A percentile compares a stretch with the other conserved stretches of the same genome.
Conservation (phyloP, 1,140 invertebrate genomes). For the Pomacea maculata region DNA sequence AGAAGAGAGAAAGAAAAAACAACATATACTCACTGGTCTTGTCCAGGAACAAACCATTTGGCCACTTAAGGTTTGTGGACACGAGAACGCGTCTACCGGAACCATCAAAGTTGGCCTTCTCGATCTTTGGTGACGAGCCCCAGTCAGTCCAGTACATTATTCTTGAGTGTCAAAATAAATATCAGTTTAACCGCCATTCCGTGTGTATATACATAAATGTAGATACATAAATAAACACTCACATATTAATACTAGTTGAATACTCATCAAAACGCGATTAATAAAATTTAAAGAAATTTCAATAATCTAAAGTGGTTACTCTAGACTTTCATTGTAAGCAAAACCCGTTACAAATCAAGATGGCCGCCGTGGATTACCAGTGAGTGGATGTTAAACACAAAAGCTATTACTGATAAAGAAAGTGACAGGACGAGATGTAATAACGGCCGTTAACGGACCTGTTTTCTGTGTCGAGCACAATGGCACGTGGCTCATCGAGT, state of each 20-base stretch:
- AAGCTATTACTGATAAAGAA: neutral
- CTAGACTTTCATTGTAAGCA: too few relatives aligned
- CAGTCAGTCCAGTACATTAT: slow-evolving; percentile 52
- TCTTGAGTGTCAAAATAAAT: neutral
- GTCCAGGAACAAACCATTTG: slow-evolving; percentile 75
- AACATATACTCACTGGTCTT: slow-evolving; percentile 20
- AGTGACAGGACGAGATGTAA: too few relatives aligned
- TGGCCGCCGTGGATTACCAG: too few relatives aligned
- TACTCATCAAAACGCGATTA: too few relatives aligned
- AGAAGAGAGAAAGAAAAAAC: too few relatives aligned
- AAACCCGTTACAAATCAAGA: too few relatives aligned
- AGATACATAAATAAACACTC: neutral
- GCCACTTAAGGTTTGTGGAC: slow-evolving; percentile 67
- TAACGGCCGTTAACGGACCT: slow-evolving; percentile 3
- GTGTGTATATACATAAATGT: neutral
- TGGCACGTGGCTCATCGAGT: slow-evolving; percentile 46
- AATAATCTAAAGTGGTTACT: too few relatives aligned
- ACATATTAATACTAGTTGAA: too few relatives aligned
- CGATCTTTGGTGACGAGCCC: slow-evolving; percentile 63
- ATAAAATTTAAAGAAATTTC: too few relatives aligned
- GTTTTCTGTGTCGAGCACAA: slow-evolving; percentile 36
- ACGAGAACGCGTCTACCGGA: slow-evolving; percentile 64
- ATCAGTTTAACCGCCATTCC: neutral
- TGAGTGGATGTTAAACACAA: neutral
- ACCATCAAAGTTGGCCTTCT: slow-evolving; percentile 64